Evolutionary conservation across 2,888 invertebrate genomes (phyloP).

Genomic region (Dryobota labecula): DNA sequence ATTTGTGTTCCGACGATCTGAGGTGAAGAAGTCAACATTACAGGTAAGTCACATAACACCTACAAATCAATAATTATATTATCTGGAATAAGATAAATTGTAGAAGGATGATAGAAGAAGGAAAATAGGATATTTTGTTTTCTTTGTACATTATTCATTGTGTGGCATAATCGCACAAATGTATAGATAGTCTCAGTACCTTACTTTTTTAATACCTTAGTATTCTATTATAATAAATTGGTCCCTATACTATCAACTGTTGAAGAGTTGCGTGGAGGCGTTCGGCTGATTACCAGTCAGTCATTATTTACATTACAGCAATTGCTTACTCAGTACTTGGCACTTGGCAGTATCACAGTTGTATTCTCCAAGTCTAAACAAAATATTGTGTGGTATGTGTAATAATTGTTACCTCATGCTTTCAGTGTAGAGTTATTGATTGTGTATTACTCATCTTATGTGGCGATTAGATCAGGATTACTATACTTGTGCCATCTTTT

Average conservation of each 20-base stretch:
- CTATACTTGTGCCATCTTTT: neutral
- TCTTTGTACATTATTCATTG: neutral
- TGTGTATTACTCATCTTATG: slow-evolving; percentile 8
- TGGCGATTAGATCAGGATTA: neutral
- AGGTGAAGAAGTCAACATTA: slow-evolving; percentile 38
- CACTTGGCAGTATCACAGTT: neutral
- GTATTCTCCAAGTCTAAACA: slow-evolving; percentile 16
- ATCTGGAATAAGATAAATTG: slow-evolving; percentile 23
- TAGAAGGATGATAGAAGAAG: slow-evolving; percentile 19
- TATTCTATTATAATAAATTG: neutral
- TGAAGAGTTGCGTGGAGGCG: slow-evolving; percentile 18
- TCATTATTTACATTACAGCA: slow-evolving; percentile 19
- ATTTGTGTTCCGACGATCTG: slow-evolving; percentile 29
- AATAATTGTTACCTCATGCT: slow-evolving; percentile 7
- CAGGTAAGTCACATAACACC: slow-evolving; percentile 54
- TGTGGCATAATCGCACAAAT: neutral
- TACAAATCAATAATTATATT: slow-evolving; percentile 46
- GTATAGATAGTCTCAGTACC: neutral
- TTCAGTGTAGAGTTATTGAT: slow-evolving; percentile 8
- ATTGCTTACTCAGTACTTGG: slow-evolving; percentile 15
- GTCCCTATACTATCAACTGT: slow-evolving; percentile 23
- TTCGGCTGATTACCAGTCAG: slow-evolving; percentile 8
- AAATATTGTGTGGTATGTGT: slow-evolving; percentile 10
- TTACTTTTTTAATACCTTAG: neutral
- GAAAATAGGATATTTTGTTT: neutral